Percentiles rank a stretch among this genome's conserved stretches.
These are phyloP conservation scores for Fundulus diaphanus DNA, from an alignment of 2,797 vertebrate species.

Conservation along the genomic window DNA sequence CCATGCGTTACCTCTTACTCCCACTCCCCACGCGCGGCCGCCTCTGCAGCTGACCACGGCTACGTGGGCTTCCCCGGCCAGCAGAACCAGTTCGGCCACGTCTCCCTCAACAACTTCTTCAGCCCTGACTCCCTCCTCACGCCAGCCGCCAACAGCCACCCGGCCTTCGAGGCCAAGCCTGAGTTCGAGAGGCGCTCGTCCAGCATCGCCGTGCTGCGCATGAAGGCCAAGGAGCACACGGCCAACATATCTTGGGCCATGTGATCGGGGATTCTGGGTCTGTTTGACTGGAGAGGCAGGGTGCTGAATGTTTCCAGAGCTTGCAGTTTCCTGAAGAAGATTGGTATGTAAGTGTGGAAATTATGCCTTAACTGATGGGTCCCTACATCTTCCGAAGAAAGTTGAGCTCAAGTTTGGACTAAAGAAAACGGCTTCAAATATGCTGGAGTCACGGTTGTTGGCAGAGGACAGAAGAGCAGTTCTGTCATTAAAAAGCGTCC, in stretches of 20 bases:
- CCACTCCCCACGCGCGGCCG: conserved; percentile 85
- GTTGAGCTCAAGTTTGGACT: not conserved
- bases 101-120: conserved; percentile 98
- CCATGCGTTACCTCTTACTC: conserved; percentile 95
- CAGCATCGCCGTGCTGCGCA: conserved; percentile 97
- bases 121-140: conserved; percentile 92
- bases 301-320: not conserved
- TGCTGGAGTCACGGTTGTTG: conserved; percentile 12
- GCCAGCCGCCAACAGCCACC: conserved; percentile 87
- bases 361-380: conserved; percentile 8
- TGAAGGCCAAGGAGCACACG: conserved; percentile 99
- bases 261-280: conserved; percentile 74
- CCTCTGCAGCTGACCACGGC: conserved; percentile 82
- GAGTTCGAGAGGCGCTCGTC: conserved; percentile 97
- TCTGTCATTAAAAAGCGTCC: not conserved
- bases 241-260: conserved; percentile 99
- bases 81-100: conserved; percentile 95
- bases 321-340: conserved; percentile 18
- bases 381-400: conserved; percentile 4
- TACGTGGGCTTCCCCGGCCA: conserved; percentile 94
- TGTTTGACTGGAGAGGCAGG: conserved; percentile 17
- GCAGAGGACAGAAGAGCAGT: not conserved
- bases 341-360: conserved; percentile 2
- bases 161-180: conserved; percentile 94
- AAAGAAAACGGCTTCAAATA: not conserved